phyloP scores from a whole-genome alignment of 2,113 vertebrate species.

The Centropristis striata region DNA sequence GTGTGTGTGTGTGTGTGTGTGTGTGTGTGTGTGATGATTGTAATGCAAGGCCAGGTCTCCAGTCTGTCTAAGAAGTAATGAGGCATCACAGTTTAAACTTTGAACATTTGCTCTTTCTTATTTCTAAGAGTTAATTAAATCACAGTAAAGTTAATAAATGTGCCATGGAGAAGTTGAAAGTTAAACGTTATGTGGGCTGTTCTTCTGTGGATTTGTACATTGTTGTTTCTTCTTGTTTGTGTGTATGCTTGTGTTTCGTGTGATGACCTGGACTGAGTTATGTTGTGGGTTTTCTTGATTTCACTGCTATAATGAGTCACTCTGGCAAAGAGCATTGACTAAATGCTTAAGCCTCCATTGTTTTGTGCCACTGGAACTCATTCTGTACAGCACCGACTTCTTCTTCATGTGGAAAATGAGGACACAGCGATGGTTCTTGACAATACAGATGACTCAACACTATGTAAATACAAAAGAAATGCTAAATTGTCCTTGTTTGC shows the following conservation, averaged over 20 bases:
- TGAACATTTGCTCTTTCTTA: constrained; percentile 30
- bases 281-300: background rate
- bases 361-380: background rate
- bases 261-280: background rate
- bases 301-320: background rate
- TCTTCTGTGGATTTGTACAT: background rate
- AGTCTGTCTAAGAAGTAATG: constrained; percentile 59
- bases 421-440: background rate
- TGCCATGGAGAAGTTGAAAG: constrained; percentile 11
- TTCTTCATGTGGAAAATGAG: background rate
- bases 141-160: constrained; percentile 44
- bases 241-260: background rate
- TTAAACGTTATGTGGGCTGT: background rate
- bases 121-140: constrained; percentile 50
- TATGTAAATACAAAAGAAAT: background rate
- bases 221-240: background rate
- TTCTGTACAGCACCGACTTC: background rate
- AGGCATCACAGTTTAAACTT: constrained; percentile 51
- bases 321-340: background rate
- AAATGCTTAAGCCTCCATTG: background rate
- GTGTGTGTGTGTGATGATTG: constrained; percentile 24
- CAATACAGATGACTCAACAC: background rate
- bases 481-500: background rate
- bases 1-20: background rate
- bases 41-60: constrained; percentile 49